phyloP scores from a whole-genome alignment of 2,113 vertebrate genomes.

The Paradoxurus hermaphroditus region DNA sequence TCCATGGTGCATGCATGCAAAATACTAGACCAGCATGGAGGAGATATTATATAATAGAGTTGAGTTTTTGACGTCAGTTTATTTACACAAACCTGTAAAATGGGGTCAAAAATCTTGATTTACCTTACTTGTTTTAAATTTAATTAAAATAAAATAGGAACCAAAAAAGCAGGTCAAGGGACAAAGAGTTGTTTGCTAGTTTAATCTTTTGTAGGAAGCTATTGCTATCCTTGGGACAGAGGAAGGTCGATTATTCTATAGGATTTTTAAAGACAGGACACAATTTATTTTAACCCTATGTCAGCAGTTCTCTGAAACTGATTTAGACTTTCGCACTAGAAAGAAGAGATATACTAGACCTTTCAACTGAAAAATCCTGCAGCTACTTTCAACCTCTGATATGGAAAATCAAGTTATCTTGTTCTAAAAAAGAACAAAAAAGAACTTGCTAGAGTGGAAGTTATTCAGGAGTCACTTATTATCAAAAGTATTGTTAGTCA shows the following conservation, averaged over 20 bases:
- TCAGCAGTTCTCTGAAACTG: constrained; percentile 43
- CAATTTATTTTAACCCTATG: constrained; percentile 60
- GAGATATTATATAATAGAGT: neutral
- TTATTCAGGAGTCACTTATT: constrained; percentile 1
- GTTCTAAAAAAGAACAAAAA: neutral
- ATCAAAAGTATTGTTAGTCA: neutral
- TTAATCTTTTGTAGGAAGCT: constrained; percentile 39
- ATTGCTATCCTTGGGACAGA: constrained; percentile 42
- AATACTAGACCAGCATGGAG: neutral
- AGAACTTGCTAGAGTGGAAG: constrained; percentile 3
- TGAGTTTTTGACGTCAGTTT: neutral
- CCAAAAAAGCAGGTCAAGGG: neutral
- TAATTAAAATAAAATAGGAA: constrained; percentile 23
- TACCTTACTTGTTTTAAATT: constrained; percentile 22
- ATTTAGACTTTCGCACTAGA: constrained; percentile 41
- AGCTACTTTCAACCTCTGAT: constrained; percentile 22
- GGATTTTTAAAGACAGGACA: constrained; percentile 58
- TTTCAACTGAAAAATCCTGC: constrained; percentile 47
- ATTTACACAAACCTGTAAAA: neutral
- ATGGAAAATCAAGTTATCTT: constrained; percentile 35
- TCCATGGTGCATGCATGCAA: neutral
- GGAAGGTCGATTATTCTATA: constrained; percentile 38
- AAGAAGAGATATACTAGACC: constrained; percentile 55
- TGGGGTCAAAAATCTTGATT: constrained; percentile 26
- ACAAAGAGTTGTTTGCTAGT: neutral